phyloP scores from a whole-genome alignment of 2,113 vertebrate genomes.

The Zootoca vivipara region DNA sequence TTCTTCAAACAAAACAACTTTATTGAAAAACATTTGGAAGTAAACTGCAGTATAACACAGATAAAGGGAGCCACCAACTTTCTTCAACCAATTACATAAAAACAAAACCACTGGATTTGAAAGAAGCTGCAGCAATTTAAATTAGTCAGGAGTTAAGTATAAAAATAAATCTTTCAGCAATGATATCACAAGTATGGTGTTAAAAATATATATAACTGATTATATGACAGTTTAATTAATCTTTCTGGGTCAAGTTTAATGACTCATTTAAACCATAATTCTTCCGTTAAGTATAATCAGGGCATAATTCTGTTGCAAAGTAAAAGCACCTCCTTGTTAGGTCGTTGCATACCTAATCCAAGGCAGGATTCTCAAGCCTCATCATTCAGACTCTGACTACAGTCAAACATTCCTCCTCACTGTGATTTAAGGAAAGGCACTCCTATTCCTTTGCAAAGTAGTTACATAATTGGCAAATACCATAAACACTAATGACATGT shows the following conservation, averaged over 20 bases:
- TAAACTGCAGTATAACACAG: background rate
- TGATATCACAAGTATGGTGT: background rate
- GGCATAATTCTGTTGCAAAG: background rate
- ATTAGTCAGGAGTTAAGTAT: background rate
- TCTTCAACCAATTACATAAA: background rate
- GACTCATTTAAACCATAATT: slow-evolving; percentile 36
- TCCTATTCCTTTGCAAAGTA: slow-evolving; percentile 47
- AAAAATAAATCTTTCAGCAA: background rate
- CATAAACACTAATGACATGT: slow-evolving; percentile 16
- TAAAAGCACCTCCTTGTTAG: background rate
- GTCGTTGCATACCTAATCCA: slow-evolving; percentile 27
- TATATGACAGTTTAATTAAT: slow-evolving; percentile 5
- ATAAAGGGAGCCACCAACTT: background rate
- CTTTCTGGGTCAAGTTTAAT: slow-evolving; percentile 22
- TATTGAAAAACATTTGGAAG: background rate
- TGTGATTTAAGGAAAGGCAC: slow-evolving; percentile 24
- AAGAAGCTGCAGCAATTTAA: background rate
- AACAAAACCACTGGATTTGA: slow-evolving; percentile 18
- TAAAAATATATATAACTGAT: background rate
- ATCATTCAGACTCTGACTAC: slow-evolving; percentile 42
- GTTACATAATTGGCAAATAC: background rate
- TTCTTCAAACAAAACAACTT: background rate
- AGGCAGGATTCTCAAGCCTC: slow-evolving; percentile 26
- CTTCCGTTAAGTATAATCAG: slow-evolving; percentile 20
- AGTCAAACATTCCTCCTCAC: slow-evolving; percentile 35